A percentile compares a stretch with the other conserved stretches of the same genome.
phyloP scores from a whole-genome alignment of 2,113 vertebrate species.

The Notothenia coriiceps region DNA sequence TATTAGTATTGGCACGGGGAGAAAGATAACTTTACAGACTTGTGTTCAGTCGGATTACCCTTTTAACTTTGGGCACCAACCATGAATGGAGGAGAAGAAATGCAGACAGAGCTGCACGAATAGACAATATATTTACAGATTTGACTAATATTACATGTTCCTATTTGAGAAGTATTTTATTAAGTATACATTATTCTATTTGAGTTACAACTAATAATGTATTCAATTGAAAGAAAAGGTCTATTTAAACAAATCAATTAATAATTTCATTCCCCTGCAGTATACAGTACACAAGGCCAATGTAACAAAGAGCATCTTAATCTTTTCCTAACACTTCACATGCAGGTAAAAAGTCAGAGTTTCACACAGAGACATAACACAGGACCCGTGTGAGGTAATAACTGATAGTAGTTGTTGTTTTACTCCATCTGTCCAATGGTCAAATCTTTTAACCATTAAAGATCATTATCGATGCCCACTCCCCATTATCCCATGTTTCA shows the following conservation, averaged over 20 bases:
- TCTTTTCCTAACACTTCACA: background rate
- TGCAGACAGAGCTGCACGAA: background rate
- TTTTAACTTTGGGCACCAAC: conserved; percentile 4
- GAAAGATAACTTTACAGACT: conserved; percentile 43
- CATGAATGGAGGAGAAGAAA: background rate
- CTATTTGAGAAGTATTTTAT: no score
- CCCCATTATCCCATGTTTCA: background rate
- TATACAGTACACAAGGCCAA: background rate
- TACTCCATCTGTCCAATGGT: background rate
- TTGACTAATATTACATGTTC: background rate
- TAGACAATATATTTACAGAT: background rate
- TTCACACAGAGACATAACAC: background rate
- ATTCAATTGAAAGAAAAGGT: background rate
- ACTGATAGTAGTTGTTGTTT: background rate
- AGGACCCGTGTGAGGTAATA: background rate
- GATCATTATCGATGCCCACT: background rate
- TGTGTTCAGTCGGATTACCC: conserved; percentile 2
- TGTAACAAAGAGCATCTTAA: background rate
- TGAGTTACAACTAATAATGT: no score
- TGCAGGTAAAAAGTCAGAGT: background rate
- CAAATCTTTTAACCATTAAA: background rate
- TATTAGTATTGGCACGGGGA: conserved; percentile 50
- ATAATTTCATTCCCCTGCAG: background rate
- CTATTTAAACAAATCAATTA: background rate
- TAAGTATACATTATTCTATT: background rate